Evolutionary conservation across 2,888 invertebrate species (phyloP), one percentile per base, ranked within the genome.

Genomic region (Agonum fuliginosum): DNA sequence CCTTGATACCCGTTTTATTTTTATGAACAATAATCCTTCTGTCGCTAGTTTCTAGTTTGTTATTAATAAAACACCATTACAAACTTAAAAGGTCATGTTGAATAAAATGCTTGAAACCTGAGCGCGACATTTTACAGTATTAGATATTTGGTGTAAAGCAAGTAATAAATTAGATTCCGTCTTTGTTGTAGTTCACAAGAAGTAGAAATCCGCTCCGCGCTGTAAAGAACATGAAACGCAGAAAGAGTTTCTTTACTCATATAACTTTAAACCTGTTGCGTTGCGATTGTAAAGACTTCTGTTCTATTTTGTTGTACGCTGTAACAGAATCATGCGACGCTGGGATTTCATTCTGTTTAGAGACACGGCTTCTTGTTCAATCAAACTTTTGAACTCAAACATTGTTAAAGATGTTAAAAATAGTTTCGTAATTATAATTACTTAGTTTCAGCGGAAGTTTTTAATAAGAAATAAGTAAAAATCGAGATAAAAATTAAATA

Each of bases 121-220:
- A n/a, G n/a, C n/a, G n/a, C n/a, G 8, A 30, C 30, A 62, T 62
- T 30, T 62, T 19, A 17, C 17, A 62, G 30, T 62, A 17, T 62
- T 30, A 62, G 30, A 62, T 62, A 62, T 62, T 62, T 17, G 12
- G 27, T 17, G 14, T 30, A 17, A 17, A 62, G 58, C 30, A 27
- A 62, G 30, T 62, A 14, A 30, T 62, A 62, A 62, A 62, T 62
- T 62, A 62, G 58, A 62, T 30, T 62, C 58, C 27, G 6, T 14
- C 58, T 30, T 58, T 62, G 30, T 46, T 58, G 58, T 62, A 62
- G 58, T 30, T 62, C 58, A 62, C 58, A 62, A 62, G 58, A 30
- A 62, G 30, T 30, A n/a, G n/a, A n/a, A n/a, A n/a, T n/a, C n/a
- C n/a, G n/a, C n/a, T n/a, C n/a, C n/a, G 14, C 58, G 30, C 58